phyloP scores from a whole-genome alignment of 2,113 vertebrate genomes.

The Mellivora capensis region DNA sequence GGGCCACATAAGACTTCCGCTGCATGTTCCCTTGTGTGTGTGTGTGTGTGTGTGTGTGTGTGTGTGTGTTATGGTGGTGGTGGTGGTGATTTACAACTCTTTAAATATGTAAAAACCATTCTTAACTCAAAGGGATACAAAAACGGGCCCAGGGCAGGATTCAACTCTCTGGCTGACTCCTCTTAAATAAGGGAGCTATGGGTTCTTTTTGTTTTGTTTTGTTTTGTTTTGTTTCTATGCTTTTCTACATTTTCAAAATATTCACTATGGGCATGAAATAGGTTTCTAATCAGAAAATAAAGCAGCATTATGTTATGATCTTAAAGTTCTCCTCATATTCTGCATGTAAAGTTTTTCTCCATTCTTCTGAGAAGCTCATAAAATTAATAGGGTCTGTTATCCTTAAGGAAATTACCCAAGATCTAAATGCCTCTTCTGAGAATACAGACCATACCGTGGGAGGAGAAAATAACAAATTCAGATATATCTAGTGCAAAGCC shows the following conservation, averaged over 20 bases:
- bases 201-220: not conserved
- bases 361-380: not conserved
- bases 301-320: not conserved
- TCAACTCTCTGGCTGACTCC: not conserved
- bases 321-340: not conserved
- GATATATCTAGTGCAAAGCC: not conserved
- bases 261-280: not conserved
- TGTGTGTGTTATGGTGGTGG: not conserved
- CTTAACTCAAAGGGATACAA: not conserved
- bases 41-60: not conserved
- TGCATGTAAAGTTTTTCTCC: not conserved
- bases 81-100: not conserved
- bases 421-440: not conserved
- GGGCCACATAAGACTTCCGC: not conserved
- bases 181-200: not conserved
- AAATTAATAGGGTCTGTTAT: not conserved
- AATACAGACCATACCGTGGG: not conserved
- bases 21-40: not conserved
- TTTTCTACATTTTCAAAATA: constrained; percentile 26
- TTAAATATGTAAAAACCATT: not conserved
- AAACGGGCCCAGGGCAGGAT: not conserved
- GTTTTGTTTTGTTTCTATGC: not conserved
- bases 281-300: not conserved
- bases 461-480: not conserved
- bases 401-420: not conserved